Evolutionary conservation across 2,113 vertebrate genomes (phyloP).

Genomic region (Datnioides undecimradiatus): DNA sequence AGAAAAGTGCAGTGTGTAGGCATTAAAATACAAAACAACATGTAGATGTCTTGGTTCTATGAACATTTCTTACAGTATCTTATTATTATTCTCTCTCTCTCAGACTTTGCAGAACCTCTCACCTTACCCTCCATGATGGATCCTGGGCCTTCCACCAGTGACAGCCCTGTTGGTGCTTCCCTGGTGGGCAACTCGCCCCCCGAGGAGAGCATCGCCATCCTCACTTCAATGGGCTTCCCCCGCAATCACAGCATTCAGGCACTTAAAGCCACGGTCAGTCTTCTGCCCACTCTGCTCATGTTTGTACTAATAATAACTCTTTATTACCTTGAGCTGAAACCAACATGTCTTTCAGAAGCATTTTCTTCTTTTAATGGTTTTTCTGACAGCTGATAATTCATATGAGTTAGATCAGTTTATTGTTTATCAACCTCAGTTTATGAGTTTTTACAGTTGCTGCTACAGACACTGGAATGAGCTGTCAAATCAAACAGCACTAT

Average conservation of each 20-base stretch:
- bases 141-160: constrained; percentile 81
- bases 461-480: neutral
- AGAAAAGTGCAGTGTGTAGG: neutral
- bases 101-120: constrained; percentile 97
- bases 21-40: neutral
- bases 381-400: neutral
- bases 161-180: constrained; percentile 76
- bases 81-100: neutral
- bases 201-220: constrained; percentile 94
- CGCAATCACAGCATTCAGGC: constrained; percentile 90
- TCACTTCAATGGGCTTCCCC: constrained; percentile 97
- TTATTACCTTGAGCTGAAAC: neutral
- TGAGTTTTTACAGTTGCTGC: constrained; percentile 2
- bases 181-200: constrained; percentile 90
- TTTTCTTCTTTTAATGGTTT: neutral
- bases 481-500: neutral
- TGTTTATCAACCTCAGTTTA: neutral
- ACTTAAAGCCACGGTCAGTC: constrained; percentile 91
- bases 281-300: neutral
- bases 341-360: neutral
- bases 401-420: neutral
- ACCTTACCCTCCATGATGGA: constrained; percentile 87
- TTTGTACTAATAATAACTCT: neutral
- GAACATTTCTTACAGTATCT: neutral
- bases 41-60: neutral